Conservation (phyloP, 2,888 invertebrate genomes). For the Leptopterna dolabrata region DNA sequence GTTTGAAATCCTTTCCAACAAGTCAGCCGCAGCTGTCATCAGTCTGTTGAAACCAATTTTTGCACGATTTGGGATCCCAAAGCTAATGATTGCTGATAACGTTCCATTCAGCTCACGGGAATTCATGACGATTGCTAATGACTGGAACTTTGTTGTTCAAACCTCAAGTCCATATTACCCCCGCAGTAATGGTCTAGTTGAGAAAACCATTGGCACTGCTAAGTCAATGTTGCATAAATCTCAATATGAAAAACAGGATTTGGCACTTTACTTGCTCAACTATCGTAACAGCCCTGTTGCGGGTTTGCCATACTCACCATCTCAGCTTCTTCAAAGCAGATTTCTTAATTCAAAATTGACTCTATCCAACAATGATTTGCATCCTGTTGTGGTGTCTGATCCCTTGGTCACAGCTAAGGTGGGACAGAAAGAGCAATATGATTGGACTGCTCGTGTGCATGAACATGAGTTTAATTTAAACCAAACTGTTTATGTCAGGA, state of each 20-base stretch:
- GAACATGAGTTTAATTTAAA: background rate
- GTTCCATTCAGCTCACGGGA: background rate
- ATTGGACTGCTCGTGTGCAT: background rate
- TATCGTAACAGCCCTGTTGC: constrained; percentile 21
- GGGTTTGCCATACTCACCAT: background rate
- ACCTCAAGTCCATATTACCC: constrained; percentile 10
- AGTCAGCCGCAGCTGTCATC: background rate
- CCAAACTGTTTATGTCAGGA: background rate
- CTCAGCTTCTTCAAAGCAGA: constrained; percentile 19
- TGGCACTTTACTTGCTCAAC: background rate
- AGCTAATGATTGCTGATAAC: background rate
- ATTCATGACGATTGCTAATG: background rate
- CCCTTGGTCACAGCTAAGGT: background rate
- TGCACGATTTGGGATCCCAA: background rate
- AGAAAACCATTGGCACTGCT: background rate
- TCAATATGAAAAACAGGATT: background rate
- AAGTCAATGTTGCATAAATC: background rate
- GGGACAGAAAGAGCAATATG: background rate
- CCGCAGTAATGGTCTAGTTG: background rate
- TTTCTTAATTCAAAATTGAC: background rate
- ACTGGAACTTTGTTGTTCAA: background rate
- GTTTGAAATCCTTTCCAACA: background rate
- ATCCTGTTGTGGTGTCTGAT: background rate
- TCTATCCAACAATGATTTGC: background rate
- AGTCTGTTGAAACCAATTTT: background rate